Percentiles rank a stretch among this genome's conserved stretches.
These are phyloP conservation scores for Nomada flava DNA, from an alignment of 2,888 invertebrate species.

Conservation along the genomic window DNA sequence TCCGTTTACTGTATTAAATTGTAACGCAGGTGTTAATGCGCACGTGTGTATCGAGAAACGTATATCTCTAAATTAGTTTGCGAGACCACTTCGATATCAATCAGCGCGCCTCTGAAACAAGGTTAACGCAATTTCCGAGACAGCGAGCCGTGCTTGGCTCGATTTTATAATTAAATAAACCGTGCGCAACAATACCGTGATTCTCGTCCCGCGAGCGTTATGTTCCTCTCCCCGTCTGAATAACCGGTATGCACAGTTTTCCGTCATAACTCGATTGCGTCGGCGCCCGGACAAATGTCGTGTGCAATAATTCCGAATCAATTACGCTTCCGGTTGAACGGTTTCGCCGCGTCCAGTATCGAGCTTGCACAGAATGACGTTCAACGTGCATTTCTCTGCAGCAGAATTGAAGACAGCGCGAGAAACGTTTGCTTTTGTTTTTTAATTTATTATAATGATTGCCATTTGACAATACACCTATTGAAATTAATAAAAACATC, in stretches of 20 bases:
- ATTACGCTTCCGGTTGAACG: constrained; percentile 52
- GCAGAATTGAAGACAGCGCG: constrained; percentile 2
- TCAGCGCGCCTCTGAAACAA: constrained; percentile 35
- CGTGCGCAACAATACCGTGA: constrained; percentile 31
- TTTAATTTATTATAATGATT: background rate
- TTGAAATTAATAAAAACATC: no score
- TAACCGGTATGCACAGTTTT: constrained; percentile 46
- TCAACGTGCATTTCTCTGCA: constrained; percentile 5
- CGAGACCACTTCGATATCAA: constrained; percentile 32
- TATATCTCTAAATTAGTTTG: constrained; percentile 4
- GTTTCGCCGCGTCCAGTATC: constrained; percentile 6
- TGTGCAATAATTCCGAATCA: constrained; percentile 61
- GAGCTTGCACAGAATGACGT: background rate
- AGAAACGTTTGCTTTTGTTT: background rate
- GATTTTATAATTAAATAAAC: constrained; percentile 56
- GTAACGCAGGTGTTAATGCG: no score
- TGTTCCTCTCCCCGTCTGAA: constrained; percentile 5
- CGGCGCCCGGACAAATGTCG: constrained; percentile 51
- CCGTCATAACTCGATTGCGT: constrained; percentile 45
- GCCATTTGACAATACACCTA: background rate
- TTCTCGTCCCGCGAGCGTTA: background rate
- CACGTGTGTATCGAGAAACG: background rate
- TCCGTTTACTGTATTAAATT: no score
- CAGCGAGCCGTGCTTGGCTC: constrained; percentile 37
- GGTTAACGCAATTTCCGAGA: constrained; percentile 50